Conservation (phyloP, 64 coral and sea anemone species). For the Trachythela sp. region DNA sequence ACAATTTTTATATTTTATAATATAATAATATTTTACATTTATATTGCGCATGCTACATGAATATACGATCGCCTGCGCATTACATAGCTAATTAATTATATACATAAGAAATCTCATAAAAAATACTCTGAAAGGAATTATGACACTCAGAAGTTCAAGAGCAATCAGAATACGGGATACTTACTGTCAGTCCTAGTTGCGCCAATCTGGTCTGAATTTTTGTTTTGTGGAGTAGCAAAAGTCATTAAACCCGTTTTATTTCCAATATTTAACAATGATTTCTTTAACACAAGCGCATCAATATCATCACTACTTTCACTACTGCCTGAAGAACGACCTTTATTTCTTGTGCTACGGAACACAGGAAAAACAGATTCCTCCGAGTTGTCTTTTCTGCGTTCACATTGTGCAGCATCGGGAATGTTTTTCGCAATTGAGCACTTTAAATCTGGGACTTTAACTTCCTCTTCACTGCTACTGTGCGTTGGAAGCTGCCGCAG, state of each 20-base stretch:
- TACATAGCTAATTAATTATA: too few relatives aligned
- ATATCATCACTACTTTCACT: background rate
- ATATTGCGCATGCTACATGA: too few relatives aligned
- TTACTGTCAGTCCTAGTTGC: background rate
- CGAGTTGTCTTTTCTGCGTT: background rate
- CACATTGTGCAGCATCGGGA: too few relatives aligned
- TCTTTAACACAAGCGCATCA: background rate
- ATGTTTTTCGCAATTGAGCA: too few relatives aligned
- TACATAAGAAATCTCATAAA: background rate
- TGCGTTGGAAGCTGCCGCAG: too few relatives aligned
- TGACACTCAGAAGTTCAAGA: too few relatives aligned
- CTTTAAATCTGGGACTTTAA: too few relatives aligned
- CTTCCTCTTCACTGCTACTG: too few relatives aligned
- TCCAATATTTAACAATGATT: background rate
- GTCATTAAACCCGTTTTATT: background rate
- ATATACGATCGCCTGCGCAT: too few relatives aligned
- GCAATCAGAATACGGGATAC: background rate
- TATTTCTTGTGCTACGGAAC: background rate
- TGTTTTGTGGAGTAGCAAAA: background rate
- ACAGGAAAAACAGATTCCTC: background rate
- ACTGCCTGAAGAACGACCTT: background rate
- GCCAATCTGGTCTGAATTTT: background rate
- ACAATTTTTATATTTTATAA: too few relatives aligned
- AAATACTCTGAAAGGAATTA: background rate
- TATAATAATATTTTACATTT: too few relatives aligned